Base-by-base conservation (phyloP, 2,888 invertebrate genomes). In the Ornithoptera priamus region DNA sequence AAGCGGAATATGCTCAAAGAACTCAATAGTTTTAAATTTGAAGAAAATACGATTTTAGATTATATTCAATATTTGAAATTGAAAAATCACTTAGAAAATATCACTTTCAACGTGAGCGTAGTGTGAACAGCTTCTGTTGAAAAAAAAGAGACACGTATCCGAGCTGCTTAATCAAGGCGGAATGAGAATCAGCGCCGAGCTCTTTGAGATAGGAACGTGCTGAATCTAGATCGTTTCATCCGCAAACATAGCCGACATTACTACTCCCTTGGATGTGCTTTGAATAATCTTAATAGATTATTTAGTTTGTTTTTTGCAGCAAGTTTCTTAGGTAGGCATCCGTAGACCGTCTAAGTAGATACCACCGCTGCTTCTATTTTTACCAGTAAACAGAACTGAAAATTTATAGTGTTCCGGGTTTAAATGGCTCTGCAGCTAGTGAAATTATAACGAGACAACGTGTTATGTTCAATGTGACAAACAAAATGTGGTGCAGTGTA, bases 121-220 rank as follows among this genome's bases (percentile, higher is more conserved):
- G 20, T 20, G 10, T 8, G 12, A 59, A 15, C 22, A 12, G 3
- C n/a, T 2, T 22, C 15, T 4, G n/a, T 12, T 22, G 39, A 65
- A 65, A 17, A 36, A 58, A 17, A 46, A 6, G n/a, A 46, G 62
- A 22, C 57, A 39, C 53, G 24, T 61, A 20, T 36, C 3, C 53
- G 17, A 17, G 56, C 53, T 18, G 36, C 62, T 57, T 67, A 67
- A 67, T 67, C 56, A 42, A 67, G 22, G 56, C 61, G 30, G 42
- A 62, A 67, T 62, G 67, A 56, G 56, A 67, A 67, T 42, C 67
- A 62, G 56, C 57, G 22, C 24, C 53, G 63, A 58, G 39, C 42
- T 58, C 58, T 67, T 62, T 24, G 42, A 66, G 65, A 66, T 57
- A 62, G 42, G 39, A 24, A 67, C 62, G 67, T 67, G 67, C 42